Evolutionary conservation across 2,113 vertebrate species (phyloP).

Genomic region (Entelurus aequoreus): DNA sequence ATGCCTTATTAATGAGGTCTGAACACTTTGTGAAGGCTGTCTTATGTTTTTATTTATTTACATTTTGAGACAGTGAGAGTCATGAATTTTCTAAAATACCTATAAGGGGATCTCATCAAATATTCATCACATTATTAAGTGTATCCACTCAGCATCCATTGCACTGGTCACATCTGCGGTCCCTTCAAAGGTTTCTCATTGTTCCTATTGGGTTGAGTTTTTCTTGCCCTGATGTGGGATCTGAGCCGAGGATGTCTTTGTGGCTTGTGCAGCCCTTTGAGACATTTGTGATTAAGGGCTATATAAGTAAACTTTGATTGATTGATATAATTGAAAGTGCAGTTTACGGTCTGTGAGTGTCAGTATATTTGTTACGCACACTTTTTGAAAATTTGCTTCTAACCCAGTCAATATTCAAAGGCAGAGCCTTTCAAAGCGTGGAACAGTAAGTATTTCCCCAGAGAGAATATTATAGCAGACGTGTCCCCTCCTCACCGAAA

Average conservation of each 20-base stretch:
- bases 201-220: too few relatives aligned
- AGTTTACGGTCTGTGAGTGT: slow-evolving; percentile 25
- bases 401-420: not conserved
- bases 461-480: too few relatives aligned
- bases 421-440: too few relatives aligned
- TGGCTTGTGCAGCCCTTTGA: too few relatives aligned
- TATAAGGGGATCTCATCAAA: slow-evolving; percentile 23
- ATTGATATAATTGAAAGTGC: slow-evolving; percentile 27
- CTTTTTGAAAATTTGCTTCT: not conserved
- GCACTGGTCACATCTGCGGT: too few relatives aligned
- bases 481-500: too few relatives aligned
- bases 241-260: too few relatives aligned
- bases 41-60: slow-evolving; percentile 13
- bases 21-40: slow-evolving; percentile 1
- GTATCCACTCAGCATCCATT: too few relatives aligned
- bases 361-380: not conserved
- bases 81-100: slow-evolving; percentile 36
- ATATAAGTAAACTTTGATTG: not conserved
- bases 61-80: slow-evolving; percentile 13
- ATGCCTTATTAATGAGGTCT: slow-evolving; percentile 30
- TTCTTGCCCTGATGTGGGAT: too few relatives aligned
- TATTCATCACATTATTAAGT: slow-evolving; percentile 5
- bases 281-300: too few relatives aligned
- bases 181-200: too few relatives aligned
- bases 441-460: too few relatives aligned